phyloP scores from a whole-genome alignment of 2,888 invertebrate species.

The Aleiodes alternator region DNA sequence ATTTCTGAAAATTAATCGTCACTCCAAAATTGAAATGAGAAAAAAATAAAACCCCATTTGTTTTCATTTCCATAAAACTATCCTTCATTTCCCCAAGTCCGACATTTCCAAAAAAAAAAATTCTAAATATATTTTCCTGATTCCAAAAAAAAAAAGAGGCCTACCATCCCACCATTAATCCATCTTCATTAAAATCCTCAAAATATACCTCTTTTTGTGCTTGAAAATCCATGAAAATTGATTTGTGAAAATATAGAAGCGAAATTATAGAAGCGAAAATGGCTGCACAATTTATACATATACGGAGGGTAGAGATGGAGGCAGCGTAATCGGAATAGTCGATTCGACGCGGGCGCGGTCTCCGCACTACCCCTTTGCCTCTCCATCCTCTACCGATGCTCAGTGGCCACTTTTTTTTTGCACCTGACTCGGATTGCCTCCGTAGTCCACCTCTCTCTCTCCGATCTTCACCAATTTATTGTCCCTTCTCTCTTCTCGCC shows the following conservation, averaged over 20 bases:
- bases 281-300: constrained; percentile 30
- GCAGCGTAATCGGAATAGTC: constrained; percentile 72
- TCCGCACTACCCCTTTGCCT: constrained; percentile 47
- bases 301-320: constrained; percentile 19
- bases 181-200: neutral
- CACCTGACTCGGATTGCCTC: constrained; percentile 27
- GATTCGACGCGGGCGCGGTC: constrained; percentile 58
- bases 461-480: constrained; percentile 28
- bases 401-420: constrained; percentile 24
- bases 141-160: too few species aligned
- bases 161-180: neutral
- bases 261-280: constrained; percentile 20
- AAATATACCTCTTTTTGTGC: neutral
- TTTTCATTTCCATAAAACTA: neutral
- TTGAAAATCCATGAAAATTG: constrained; percentile 1
- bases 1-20: constrained; percentile 31
- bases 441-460: constrained; percentile 35
- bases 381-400: constrained; percentile 35
- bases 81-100: constrained; percentile 16
- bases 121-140: too few species aligned
- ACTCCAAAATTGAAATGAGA: neutral
- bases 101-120: neutral
- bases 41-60: too few species aligned
- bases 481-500: constrained; percentile 19
- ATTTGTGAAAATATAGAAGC: too few species aligned